Evolutionary conservation across 2,888 invertebrate species (phyloP).

Genomic region (Phania funesta): DNA sequence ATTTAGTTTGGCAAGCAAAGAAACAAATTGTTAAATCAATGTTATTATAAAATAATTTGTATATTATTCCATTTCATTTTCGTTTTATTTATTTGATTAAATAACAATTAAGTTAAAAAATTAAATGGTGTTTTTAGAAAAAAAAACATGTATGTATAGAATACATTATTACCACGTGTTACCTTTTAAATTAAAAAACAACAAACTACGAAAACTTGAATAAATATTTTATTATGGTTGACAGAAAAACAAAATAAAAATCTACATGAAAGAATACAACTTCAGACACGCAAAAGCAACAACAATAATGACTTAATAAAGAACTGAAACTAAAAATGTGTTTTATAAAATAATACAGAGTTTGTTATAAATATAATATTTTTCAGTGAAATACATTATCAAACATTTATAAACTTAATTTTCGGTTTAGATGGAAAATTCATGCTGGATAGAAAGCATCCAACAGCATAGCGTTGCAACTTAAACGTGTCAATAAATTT

Average conservation of each 20-base stretch:
- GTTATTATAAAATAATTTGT: slow-evolving; percentile 9
- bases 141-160: background rate
- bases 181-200: slow-evolving; percentile 29
- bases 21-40: slow-evolving; percentile 36
- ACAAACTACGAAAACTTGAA: slow-evolving; percentile 48
- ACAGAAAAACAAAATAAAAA: slow-evolving; percentile 21
- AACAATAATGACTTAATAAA: slow-evolving; percentile 29
- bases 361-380: slow-evolving; percentile 3
- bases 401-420: background rate
- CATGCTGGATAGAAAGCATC: slow-evolving; percentile 1
- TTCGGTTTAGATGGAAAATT: background rate
- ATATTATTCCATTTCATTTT: slow-evolving; percentile 9
- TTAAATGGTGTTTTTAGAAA: too few relatives aligned
- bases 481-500: slow-evolving; percentile 27
- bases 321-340: slow-evolving; percentile 38
- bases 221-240: slow-evolving; percentile 43
- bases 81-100: slow-evolving; percentile 3
- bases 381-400: background rate
- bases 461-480: background rate
- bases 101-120: slow-evolving; percentile 13
- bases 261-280: slow-evolving; percentile 12
- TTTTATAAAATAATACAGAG: slow-evolving; percentile 22
- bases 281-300: slow-evolving; percentile 25
- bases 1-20: slow-evolving; percentile 6
- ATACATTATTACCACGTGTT: slow-evolving; percentile 50